Evolutionary conservation across 2,888 invertebrate species (phyloP).

Genomic region (Dryocosmus kuriphilus): DNA sequence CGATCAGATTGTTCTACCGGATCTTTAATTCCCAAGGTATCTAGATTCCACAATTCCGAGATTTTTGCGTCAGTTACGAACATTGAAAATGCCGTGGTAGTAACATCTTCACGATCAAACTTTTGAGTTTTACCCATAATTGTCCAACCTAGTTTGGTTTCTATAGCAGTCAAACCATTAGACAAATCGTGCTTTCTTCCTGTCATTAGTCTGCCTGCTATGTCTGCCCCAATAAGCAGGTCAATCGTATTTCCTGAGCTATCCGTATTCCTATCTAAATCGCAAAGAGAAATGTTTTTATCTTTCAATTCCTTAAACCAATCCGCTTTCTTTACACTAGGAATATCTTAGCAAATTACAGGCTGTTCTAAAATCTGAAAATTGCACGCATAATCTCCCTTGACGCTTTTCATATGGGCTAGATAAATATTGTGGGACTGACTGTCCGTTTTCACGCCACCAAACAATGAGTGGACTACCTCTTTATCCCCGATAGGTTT

Average conservation of each 20-base stretch:
- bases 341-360: conserved; percentile 42
- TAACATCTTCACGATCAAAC: conserved; percentile 45
- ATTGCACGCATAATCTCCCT: conserved; percentile 54
- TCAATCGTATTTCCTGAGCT: no score
- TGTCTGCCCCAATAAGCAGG: no score
- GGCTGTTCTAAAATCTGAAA: conserved; percentile 53
- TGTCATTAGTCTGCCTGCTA: no score
- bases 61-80: no score
- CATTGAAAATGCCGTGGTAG: conserved; percentile 42
- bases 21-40: conserved; percentile 66
- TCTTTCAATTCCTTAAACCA: conserved; percentile 50
- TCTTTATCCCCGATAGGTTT: not conserved
- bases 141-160: conserved; percentile 64
- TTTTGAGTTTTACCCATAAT: conserved; percentile 59
- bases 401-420: conserved; percentile 50
- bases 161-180: conserved; percentile 61
- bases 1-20: no score
- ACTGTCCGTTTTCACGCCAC: conserved; percentile 50
- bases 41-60: conserved; percentile 66
- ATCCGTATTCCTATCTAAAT: no score
- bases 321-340: conserved; percentile 42
- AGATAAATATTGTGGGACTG: conserved; percentile 51
- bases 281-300: conserved; percentile 47
- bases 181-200: no score
- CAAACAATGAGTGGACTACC: conserved; percentile 23